Evolutionary conservation across 1,140 invertebrate species (phyloP).

Genomic region (Penaeus indicus): DNA sequence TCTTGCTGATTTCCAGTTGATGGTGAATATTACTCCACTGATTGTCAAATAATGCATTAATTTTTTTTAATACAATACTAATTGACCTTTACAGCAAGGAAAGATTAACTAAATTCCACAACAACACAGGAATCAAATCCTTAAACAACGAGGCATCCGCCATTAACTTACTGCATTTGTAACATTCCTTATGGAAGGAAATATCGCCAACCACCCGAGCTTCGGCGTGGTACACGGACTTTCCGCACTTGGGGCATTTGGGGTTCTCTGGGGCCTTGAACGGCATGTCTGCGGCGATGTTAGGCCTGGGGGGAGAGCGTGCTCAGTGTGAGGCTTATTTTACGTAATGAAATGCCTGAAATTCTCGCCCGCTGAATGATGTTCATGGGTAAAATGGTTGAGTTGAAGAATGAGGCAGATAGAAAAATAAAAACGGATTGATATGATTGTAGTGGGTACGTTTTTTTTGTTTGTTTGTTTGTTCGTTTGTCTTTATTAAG

Average conservation of each 20-base stretch:
- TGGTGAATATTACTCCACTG: too few species aligned
- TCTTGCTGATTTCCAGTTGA: too few species aligned
- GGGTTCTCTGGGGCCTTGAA: slow-evolving; percentile 95
- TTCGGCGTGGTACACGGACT: slow-evolving; percentile 98
- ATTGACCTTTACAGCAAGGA: too few species aligned
- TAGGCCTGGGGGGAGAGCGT: slow-evolving; percentile 17
- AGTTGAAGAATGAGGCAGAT: background rate
- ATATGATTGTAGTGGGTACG: background rate
- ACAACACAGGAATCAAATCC: too few species aligned
- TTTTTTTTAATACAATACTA: too few species aligned
- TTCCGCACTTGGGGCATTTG: slow-evolving; percentile 98
- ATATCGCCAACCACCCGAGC: slow-evolving; percentile 96
- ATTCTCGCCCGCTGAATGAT: background rate
- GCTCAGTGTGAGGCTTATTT: background rate
- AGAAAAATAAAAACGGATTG: background rate
- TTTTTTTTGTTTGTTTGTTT: too few species aligned
- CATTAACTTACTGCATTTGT: slow-evolving; percentile 93
- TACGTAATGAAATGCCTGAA: background rate
- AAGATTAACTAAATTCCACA: too few species aligned
- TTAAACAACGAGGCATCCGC: too few species aligned
- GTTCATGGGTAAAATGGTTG: background rate
- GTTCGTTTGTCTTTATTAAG: too few species aligned
- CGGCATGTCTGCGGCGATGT: slow-evolving; percentile 81
- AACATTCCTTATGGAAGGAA: slow-evolving; percentile 99
- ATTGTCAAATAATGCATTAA: too few species aligned